Evolutionary conservation across 2,113 vertebrate genomes (phyloP).

Genomic region (Naja naja): DNA sequence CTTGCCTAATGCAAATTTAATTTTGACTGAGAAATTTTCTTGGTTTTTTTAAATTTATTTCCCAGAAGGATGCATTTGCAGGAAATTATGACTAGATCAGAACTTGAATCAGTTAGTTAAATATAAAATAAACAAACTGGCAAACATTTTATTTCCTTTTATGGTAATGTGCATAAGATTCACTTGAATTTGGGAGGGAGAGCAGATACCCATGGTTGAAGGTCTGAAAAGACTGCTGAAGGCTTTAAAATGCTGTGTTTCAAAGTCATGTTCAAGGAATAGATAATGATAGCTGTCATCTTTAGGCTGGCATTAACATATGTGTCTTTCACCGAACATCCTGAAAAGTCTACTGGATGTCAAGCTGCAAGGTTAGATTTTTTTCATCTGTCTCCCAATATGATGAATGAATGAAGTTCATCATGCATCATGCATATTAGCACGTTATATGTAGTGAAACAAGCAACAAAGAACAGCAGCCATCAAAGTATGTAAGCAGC

Average conservation of each 20-base stretch:
- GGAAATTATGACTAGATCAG: background rate
- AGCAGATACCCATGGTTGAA: background rate
- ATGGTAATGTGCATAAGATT: background rate
- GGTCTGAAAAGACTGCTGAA: background rate
- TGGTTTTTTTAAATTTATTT: conserved; percentile 16
- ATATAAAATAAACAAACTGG: background rate
- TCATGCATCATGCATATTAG: background rate
- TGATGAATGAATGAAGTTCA: background rate
- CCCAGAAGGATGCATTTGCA: conserved; percentile 11
- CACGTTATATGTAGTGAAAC: background rate
- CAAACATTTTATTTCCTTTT: background rate
- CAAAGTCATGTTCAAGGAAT: background rate
- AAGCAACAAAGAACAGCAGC: too few relatives aligned
- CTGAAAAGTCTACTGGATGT: fast-evolving
- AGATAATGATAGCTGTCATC: background rate
- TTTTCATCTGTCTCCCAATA: background rate
- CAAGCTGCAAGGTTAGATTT: background rate
- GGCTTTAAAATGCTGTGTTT: background rate
- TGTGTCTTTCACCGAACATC: fast-evolving
- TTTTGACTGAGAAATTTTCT: background rate
- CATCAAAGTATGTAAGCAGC: background rate
- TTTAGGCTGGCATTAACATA: background rate
- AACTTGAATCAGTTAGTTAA: background rate
- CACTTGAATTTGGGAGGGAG: background rate
- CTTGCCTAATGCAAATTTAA: conserved; percentile 36